Conservation (phyloP, 2,888 invertebrate genomes). For the Prenolepis imparis region DNA sequence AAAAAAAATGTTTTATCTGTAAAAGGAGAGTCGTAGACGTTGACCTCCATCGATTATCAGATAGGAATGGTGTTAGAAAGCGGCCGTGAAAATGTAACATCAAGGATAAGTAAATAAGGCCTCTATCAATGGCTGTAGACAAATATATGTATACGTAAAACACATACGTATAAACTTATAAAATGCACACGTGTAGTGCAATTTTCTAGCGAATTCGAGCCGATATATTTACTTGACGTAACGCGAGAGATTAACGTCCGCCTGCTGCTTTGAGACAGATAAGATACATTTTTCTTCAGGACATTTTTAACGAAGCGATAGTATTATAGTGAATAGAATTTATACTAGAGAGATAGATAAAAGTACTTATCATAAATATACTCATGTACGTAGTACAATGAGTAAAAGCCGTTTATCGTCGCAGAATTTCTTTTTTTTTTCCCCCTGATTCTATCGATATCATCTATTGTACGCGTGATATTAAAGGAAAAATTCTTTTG, state of each 20-base stretch:
- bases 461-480: slow-evolving; percentile 1
- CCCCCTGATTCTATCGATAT: slow-evolving; percentile 9
- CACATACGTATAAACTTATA: slow-evolving; percentile 35
- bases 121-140: slow-evolving; percentile 37
- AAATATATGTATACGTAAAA: slow-evolving; percentile 23
- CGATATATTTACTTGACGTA: neutral
- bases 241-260: slow-evolving; percentile 9
- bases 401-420: slow-evolving; percentile 22
- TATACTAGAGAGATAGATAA: slow-evolving; percentile 10
- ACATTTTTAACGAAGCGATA: slow-evolving; percentile 6
- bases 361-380: slow-evolving; percentile 40
- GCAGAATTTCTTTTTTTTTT: slow-evolving; percentile 17
- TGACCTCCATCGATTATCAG: slow-evolving; percentile 29
- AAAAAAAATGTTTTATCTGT: slow-evolving; percentile 33
- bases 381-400: slow-evolving; percentile 9
- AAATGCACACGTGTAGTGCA: slow-evolving; percentile 60
- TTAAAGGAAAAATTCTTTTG: neutral
- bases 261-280: slow-evolving; percentile 21
- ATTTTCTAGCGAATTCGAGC: neutral
- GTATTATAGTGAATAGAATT: slow-evolving; percentile 30
- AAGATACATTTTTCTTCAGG: slow-evolving; percentile 45
- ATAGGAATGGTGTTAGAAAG: slow-evolving; percentile 35
- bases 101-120: slow-evolving; percentile 45
- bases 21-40: slow-evolving; percentile 26
- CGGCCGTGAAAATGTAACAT: slow-evolving; percentile 44